phyloP scores from a whole-genome alignment of 2,888 invertebrate genomes.

The Orthonychiurus folsomi region DNA sequence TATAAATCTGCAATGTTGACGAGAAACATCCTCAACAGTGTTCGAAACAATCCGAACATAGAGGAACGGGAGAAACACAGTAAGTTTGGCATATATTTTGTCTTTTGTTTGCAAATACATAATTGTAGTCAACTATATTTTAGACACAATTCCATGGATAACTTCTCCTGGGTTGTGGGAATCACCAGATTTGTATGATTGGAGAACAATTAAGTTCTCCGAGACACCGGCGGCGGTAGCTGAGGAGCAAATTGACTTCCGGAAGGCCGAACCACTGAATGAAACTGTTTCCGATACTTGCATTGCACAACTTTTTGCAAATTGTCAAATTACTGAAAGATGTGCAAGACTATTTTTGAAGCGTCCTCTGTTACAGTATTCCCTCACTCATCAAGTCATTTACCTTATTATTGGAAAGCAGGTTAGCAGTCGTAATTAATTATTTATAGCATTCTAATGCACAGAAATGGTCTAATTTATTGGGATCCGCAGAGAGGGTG shows the following conservation, averaged over 20 bases:
- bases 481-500: conserved; percentile 11
- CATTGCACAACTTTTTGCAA: conserved; percentile 27
- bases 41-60: not conserved
- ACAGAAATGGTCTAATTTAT: not conserved
- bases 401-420: conserved; percentile 30
- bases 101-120: too few relatives aligned
- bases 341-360: conserved; percentile 27
- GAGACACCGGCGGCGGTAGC: not conserved
- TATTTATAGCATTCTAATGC: not conserved
- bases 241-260: conserved; percentile 4
- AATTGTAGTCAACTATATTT: too few relatives aligned
- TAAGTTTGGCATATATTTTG: not conserved
- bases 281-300: conserved; percentile 30
- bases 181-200: conserved; percentile 18
- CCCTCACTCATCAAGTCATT: conserved; percentile 36
- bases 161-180: conserved; percentile 26
- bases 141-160: conserved; percentile 26
- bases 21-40: not conserved
- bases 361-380: conserved; percentile 23
- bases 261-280: conserved; percentile 20
- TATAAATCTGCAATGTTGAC: not conserved
- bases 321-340: conserved; percentile 15
- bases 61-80: not conserved
- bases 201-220: conserved; percentile 14
- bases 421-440: conserved; percentile 15